A percentile compares a stretch with the other conserved stretches of the same genome.
Evolutionary conservation across 2,888 invertebrate genomes (phyloP).

Genomic region (Eupsilia transversa): DNA sequence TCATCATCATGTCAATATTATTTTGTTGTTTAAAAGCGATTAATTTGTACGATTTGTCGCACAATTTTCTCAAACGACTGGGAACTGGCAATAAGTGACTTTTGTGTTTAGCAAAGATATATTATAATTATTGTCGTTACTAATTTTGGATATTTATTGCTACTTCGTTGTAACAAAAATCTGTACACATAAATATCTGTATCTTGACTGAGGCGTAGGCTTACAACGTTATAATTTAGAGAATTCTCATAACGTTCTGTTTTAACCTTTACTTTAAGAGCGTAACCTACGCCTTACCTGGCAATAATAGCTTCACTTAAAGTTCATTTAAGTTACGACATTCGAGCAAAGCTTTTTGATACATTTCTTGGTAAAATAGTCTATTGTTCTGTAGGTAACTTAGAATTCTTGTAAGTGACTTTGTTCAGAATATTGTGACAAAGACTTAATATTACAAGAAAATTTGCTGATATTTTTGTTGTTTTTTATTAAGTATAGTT

Average conservation of each 20-base stretch:
- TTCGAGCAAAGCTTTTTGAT: constrained; percentile 40
- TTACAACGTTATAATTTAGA: constrained; percentile 51
- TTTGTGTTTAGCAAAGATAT: neutral
- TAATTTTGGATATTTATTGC: neutral
- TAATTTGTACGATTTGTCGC: neutral
- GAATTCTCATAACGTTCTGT: constrained; percentile 46
- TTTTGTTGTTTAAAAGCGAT: neutral
- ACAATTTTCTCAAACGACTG: no score
- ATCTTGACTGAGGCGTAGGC: constrained; percentile 14
- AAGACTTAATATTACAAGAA: neutral
- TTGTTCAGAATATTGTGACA: neutral
- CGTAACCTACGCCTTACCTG: constrained; percentile 38
- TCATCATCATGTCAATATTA: no score
- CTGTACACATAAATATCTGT: constrained; percentile 1
- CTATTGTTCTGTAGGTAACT: constrained; percentile 1
- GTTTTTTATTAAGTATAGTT: no score
- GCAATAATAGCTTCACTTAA: constrained; percentile 51
- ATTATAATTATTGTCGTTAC: neutral
- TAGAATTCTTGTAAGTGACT: constrained; percentile 2
- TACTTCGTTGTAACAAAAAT: neutral
- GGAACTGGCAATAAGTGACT: neutral
- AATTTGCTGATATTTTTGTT: no score
- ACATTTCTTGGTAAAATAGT: constrained; percentile 37
- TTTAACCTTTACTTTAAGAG: constrained; percentile 55
- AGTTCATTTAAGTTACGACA: constrained; percentile 57